Conservation (phyloP, 2,888 invertebrate species). For the Oligia strigilis region DNA sequence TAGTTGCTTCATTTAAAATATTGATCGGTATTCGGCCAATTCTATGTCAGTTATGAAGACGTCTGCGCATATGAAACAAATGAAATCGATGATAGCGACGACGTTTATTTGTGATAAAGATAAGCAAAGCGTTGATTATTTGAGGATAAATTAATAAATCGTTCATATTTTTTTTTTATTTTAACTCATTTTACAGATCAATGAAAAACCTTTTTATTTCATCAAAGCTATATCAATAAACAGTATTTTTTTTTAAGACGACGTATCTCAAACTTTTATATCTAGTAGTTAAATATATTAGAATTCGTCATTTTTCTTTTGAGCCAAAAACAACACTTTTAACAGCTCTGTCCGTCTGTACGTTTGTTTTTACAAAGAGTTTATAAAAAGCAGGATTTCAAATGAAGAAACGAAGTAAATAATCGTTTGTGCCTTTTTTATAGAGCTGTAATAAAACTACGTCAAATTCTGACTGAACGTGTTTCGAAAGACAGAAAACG, state of each 20-base stretch:
- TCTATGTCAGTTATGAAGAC: background rate
- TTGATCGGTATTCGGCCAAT: background rate
- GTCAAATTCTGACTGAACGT: slow-evolving; percentile 17
- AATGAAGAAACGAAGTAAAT: slow-evolving; percentile 51
- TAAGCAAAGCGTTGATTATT: background rate
- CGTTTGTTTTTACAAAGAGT: slow-evolving; percentile 59
- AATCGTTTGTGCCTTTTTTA: slow-evolving; percentile 40
- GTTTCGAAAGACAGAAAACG: slow-evolving; percentile 9
- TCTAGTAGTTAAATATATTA: slow-evolving; percentile 56
- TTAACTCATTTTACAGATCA: slow-evolving; percentile 39
- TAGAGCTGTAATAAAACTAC: slow-evolving; percentile 47
- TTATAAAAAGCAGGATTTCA: slow-evolving; percentile 51
- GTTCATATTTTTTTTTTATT: background rate
- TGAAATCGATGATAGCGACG: background rate
- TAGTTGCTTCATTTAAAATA: too few relatives aligned
- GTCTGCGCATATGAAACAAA: background rate
- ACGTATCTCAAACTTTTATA: slow-evolving; percentile 50
- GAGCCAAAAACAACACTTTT: slow-evolving; percentile 62
- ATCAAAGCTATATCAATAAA: slow-evolving; percentile 57
- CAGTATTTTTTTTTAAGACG: slow-evolving; percentile 42
- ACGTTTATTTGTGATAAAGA: background rate
- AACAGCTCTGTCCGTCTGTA: slow-evolving; percentile 43
- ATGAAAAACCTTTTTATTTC: slow-evolving; percentile 53
- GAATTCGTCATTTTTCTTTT: slow-evolving; percentile 57
- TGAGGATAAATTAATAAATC: slow-evolving; percentile 14